These are phyloP conservation scores for Eucera pruinosa DNA, from an alignment of 2,888 invertebrate species.

Conservation along the genomic window DNA sequence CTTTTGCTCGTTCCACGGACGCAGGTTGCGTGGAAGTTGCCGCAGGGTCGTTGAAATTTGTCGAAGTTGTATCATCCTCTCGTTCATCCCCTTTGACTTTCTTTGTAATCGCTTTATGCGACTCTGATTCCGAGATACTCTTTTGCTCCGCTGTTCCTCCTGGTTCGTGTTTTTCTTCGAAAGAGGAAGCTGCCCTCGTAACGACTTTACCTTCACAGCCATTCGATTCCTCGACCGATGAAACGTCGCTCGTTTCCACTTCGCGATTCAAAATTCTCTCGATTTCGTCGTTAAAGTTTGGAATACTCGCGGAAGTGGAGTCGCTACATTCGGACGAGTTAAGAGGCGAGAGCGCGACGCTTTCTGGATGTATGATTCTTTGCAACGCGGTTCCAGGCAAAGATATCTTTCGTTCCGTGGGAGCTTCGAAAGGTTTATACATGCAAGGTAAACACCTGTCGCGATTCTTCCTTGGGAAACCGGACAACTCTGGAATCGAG, in stretches of 20 bases:
- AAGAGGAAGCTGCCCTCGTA: no score
- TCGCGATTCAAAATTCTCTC: conserved; percentile 1
- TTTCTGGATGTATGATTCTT: not conserved
- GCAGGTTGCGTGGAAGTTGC: conserved; percentile 59
- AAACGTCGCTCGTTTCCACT: conserved; percentile 16
- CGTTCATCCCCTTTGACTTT: conserved; percentile 12
- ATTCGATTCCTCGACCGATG: conserved; percentile 12
- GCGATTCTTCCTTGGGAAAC: conserved; percentile 71
- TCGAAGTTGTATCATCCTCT: not conserved
- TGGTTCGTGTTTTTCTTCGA: not conserved
- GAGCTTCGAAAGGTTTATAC: conserved; percentile 63
- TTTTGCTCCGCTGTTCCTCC: not conserved
- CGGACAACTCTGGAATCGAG: conserved; percentile 73
- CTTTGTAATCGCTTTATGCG: not conserved
- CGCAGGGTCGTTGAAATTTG: conserved; percentile 34
- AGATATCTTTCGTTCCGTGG: conserved; percentile 10
- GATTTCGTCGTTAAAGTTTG: conserved; percentile 14
- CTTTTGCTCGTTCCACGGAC: conserved; percentile 69
- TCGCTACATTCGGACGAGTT: conserved; percentile 44
- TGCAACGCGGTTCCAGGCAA: conserved; percentile 31
- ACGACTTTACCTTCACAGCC: not conserved
- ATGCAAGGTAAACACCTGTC: conserved; percentile 81
- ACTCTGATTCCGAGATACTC: not conserved
- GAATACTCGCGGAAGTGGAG: conserved; percentile 48
- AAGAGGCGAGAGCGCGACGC: not conserved